phyloP scores from a whole-genome alignment of 2,888 invertebrate genomes.

The Lottia scabra region DNA sequence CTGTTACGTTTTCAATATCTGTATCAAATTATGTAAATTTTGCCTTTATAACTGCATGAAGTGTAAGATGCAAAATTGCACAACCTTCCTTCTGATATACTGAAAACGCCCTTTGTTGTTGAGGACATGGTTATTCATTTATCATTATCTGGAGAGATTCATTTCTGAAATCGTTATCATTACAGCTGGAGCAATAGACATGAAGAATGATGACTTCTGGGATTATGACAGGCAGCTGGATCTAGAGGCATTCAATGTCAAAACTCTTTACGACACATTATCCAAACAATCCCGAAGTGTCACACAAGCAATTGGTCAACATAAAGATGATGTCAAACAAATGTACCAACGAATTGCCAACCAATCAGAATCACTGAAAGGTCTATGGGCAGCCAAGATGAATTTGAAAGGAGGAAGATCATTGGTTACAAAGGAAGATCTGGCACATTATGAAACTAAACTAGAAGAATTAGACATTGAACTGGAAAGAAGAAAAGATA shows the following conservation, averaged over 20 bases:
- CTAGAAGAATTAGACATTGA: slow-evolving; percentile 58
- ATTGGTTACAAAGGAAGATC: slow-evolving; percentile 58
- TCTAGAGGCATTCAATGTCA: slow-evolving; percentile 62
- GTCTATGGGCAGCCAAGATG: slow-evolving; percentile 67
- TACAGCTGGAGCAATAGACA: slow-evolving; percentile 45
- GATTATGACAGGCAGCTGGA: slow-evolving; percentile 65
- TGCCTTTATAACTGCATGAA: no score
- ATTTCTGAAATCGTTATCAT: not conserved
- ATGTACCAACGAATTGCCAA: slow-evolving; percentile 62
- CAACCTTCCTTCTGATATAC: no score
- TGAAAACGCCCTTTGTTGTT: no score
- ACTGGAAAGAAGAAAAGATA: slow-evolving; percentile 57
- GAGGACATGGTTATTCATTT: not conserved
- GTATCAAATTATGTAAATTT: no score
- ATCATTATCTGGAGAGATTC: not conserved
- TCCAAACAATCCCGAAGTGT: slow-evolving; percentile 58
- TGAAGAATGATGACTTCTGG: slow-evolving; percentile 65
- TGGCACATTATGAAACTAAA: slow-evolving; percentile 55
- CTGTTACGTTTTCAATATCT: no score
- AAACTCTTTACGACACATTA: slow-evolving; percentile 62
- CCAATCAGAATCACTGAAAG: slow-evolving; percentile 64
- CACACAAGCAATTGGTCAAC: slow-evolving; percentile 59
- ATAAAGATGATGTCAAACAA: slow-evolving; percentile 66
- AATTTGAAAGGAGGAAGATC: slow-evolving; percentile 57
- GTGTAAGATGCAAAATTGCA: no score